Evolutionary conservation across 2,888 invertebrate species (phyloP).

Genomic region (Drosophila paracracens): DNA sequence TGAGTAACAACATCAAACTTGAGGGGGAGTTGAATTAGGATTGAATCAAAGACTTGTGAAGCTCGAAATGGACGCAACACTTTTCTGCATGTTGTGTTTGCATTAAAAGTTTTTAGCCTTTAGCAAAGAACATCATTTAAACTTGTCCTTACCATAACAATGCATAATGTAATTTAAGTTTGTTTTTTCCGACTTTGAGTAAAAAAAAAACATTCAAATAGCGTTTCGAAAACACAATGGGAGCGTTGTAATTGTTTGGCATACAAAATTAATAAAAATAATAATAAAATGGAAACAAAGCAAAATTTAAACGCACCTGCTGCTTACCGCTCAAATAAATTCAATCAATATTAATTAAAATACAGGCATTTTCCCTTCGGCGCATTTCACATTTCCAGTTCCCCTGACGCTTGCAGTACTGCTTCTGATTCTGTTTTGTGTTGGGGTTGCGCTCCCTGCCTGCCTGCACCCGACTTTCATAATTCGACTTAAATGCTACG

Average conservation of each 20-base stretch:
- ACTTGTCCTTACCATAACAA: neutral
- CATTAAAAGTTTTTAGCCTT: neutral
- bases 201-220: neutral
- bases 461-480: conserved; percentile 62
- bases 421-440: conserved; percentile 45
- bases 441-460: conserved; percentile 5
- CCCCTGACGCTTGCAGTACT: conserved; percentile 14
- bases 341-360: conserved; percentile 82
- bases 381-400: conserved; percentile 21
- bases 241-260: conserved; percentile 16
- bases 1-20: conserved; percentile 12
- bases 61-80: conserved; percentile 16
- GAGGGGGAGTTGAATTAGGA: neutral
- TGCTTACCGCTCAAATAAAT: conserved; percentile 44
- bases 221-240: neutral
- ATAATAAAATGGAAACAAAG: neutral
- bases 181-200: neutral
- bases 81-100: conserved; percentile 18
- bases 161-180: neutral
- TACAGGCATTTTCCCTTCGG: conserved; percentile 67
- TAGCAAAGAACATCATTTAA: neutral
- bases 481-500: conserved; percentile 79
- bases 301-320: conserved; percentile 62
- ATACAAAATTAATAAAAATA: conserved; percentile 25
- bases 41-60: conserved; percentile 23